Base-by-base conservation (phyloP, 2,888 invertebrate species). In the Aelia acuminata region DNA sequence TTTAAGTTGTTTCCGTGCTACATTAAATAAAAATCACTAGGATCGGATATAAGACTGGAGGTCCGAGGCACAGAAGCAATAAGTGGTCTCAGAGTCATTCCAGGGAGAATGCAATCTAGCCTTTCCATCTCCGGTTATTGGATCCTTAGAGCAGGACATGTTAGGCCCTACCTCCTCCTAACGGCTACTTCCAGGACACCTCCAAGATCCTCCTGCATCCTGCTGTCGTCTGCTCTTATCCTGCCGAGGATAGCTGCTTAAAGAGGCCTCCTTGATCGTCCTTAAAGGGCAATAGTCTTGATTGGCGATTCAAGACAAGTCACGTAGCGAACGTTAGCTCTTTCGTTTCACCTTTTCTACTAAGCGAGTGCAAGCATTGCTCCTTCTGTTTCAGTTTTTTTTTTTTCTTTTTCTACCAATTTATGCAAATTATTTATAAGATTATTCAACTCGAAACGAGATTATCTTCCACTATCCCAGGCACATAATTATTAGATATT, bases 151-250 rank as follows among this genome's bases (percentile, higher is more conserved):
- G n/a, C n/a, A 8, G 22, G 39, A 80, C 35, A 43, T 80, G n/a
- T 80, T 22, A 18, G 57, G 7, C n/a, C n/a, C n/a, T n/a, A n/a
- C n/a, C 63, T 70, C 63, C 57, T 57, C 13, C 63, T 70, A 80
- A 80, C 80, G 39, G 80, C 80, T 47, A 80, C 80, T 43, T 80
- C 80, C 43, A 43, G 39, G 80, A 20, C 75, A 75, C 75, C 43
- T 75, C 43, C 10, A 10, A 7, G 43, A 43, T 43, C 80, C 43
- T 43, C 43, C 43, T 47, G 11, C n/a, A 39, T 43, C 43, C 43
- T 70, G 63, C 63, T 70, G 18, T 18, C 63, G 31, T 70, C 31
- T 70, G 80, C 80, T 80, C n/a, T 80, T 80, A 43, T 5, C 18
- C 63, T 35, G 0, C 5, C 2, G 63, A 31, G 63, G 31, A 7